Base-by-base conservation (phyloP, 2,113 vertebrate species). In the Rhinolophus ferrumequinum region DNA sequence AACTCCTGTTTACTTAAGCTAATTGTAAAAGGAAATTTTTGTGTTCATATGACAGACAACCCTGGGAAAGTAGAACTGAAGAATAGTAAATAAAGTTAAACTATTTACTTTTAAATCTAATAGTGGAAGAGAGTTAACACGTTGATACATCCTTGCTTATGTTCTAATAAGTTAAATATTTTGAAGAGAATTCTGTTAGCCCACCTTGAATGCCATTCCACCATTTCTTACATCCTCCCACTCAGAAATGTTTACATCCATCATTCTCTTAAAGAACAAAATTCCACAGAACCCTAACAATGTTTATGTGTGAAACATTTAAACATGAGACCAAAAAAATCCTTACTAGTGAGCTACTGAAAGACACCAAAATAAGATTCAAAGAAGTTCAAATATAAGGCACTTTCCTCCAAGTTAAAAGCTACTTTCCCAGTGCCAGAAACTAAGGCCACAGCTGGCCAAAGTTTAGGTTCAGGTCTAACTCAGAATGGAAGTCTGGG, bases 301-400 rank as follows among this genome's bases (percentile, higher is more conserved):
- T 91, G 66, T 91, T 26, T 77, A 90, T 64, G 88, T 94, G 64
- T 80, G 50, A 97, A 88, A 83, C 28, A 89, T 58, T 94, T 93
- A 79, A 89, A 95, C 35, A 56, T 62, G 33, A 85, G 44, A 58
- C 44, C 70, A 90, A 84, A 97, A 50, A 50, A 88, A 92, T 69
- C 72, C 60, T 83, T 87, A 56, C 26, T 52, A 93, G 15, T 85
- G 41, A 80, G 30, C 80, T 56, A 94, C 30, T 95, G 50, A 84
- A 80, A 81, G 7, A 64, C 76, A 92, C 8, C 56, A 94, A 94
- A 96, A 64, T 77, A 70, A 88, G 60, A 89, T 19, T 91, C 19
- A 81, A 83, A 81, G 28, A 92, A 79, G 26, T 90, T 85, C 21
- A 88, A 96, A 94, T 56, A 83, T 10, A 88, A 54, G 10, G 26